Percentiles rank a stretch among this genome's conserved stretches.
Evolutionary conservation across 2,113 vertebrate species (phyloP).

Genomic region (Vicugna pacos): DNA sequence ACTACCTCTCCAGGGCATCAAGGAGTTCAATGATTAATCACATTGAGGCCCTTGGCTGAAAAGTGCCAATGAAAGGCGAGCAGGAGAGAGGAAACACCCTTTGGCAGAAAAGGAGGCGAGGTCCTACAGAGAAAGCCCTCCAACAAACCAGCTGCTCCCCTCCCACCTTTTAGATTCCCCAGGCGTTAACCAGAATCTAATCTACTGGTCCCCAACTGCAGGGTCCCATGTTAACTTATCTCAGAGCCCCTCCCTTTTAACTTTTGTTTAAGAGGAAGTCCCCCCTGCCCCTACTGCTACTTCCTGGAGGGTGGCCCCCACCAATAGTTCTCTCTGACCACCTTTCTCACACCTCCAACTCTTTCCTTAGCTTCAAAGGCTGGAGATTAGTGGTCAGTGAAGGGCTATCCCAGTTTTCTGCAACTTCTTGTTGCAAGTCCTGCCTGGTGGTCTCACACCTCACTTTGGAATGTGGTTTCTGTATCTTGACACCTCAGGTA

Average conservation of each 20-base stretch:
- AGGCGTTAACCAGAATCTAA: not conserved
- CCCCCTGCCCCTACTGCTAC: too few relatives aligned
- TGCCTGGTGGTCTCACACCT: not conserved
- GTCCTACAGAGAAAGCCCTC: not conserved
- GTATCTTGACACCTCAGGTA: not conserved
- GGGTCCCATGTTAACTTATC: rapidly evolving
- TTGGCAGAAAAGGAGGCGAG: not conserved
- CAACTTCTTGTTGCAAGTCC: not conserved
- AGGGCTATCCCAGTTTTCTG: not conserved
- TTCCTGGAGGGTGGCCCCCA: too few relatives aligned
- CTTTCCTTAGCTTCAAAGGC: not conserved
- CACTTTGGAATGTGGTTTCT: not conserved
- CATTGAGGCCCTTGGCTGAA: not conserved
- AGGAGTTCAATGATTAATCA: slow-evolving; percentile 39
- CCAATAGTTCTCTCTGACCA: not conserved
- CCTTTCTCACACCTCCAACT: not conserved
- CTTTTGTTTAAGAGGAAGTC: not conserved
- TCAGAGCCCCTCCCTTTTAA: not conserved
- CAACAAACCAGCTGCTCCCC: not conserved
- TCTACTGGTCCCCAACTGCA: not conserved
- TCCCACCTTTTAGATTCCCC: not conserved
- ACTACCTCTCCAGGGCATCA: not conserved
- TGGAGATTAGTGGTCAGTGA: not conserved
- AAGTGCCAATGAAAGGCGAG: not conserved
- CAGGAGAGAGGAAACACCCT: not conserved